Evolutionary conservation across 2,113 vertebrate genomes (phyloP).

Genomic region (Canis aureus): DNA sequence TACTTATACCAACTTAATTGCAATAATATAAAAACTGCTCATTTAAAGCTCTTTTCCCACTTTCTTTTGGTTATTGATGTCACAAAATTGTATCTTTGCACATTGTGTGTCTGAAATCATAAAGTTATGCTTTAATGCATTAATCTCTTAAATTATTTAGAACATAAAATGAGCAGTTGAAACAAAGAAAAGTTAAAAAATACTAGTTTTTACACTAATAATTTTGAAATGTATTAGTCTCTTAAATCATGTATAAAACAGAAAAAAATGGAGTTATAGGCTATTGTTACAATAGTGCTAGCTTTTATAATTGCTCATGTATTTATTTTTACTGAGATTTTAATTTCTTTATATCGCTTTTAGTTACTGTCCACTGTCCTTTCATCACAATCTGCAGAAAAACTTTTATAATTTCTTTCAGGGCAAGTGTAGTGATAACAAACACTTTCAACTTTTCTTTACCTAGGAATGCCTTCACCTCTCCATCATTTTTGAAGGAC

Average conservation of each 20-base stretch:
- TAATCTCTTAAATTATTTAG: background rate
- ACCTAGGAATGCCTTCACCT: background rate
- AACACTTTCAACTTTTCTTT: background rate
- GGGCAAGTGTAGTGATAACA: background rate
- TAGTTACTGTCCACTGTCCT: background rate
- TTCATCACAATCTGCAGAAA: background rate
- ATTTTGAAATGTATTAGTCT: background rate
- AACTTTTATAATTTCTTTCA: background rate
- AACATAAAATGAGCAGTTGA: background rate
- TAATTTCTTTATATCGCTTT: background rate
- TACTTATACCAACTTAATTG: background rate
- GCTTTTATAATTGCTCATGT: background rate
- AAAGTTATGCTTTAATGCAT: background rate
- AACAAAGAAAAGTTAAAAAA: background rate
- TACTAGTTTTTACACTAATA: background rate
- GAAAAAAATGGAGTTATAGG: background rate
- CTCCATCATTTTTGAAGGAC: background rate
- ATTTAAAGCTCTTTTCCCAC: background rate
- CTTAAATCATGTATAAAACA: background rate
- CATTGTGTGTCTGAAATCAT: background rate
- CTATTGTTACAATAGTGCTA: background rate
- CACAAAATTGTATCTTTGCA: background rate
- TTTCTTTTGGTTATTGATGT: background rate
- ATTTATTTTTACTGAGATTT: background rate
- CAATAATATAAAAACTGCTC: background rate